Percentiles rank a stretch among this genome's conserved stretches.
phyloP scores from a whole-genome alignment of 1,140 invertebrate genomes.

The Pentalonia nigronervosa region DNA sequence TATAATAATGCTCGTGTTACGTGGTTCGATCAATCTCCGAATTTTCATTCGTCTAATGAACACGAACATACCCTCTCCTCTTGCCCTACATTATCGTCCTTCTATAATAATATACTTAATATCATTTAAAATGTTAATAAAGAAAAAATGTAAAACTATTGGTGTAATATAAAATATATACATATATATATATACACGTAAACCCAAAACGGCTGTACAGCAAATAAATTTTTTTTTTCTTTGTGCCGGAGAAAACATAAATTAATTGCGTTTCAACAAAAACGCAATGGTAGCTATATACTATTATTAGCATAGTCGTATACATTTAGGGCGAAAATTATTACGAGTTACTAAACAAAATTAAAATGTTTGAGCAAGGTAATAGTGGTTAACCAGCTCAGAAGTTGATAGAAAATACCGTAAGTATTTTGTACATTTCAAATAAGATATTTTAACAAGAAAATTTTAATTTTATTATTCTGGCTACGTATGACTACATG shows the following conservation, averaged over 20 bases:
- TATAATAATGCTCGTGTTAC: background rate
- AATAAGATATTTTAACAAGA: constrained; percentile 5
- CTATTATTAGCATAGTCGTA: background rate
- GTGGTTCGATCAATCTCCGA: background rate
- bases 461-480: constrained; percentile 4
- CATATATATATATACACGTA: background rate
- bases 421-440: background rate
- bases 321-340: background rate
- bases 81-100: background rate
- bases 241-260: background rate
- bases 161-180: background rate
- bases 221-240: background rate
- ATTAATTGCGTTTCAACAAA: background rate
- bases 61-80: background rate
- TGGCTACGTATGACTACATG: background rate
- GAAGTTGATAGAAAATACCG: background rate
- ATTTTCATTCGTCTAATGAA: background rate
- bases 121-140: background rate
- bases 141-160: background rate
- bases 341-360: background rate
- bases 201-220: background rate
- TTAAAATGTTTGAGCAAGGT: background rate
- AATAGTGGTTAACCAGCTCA: background rate
- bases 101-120: background rate
- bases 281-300: background rate